Conservation (phyloP, 2,888 invertebrate species). For the Drosophila cognata region DNA sequence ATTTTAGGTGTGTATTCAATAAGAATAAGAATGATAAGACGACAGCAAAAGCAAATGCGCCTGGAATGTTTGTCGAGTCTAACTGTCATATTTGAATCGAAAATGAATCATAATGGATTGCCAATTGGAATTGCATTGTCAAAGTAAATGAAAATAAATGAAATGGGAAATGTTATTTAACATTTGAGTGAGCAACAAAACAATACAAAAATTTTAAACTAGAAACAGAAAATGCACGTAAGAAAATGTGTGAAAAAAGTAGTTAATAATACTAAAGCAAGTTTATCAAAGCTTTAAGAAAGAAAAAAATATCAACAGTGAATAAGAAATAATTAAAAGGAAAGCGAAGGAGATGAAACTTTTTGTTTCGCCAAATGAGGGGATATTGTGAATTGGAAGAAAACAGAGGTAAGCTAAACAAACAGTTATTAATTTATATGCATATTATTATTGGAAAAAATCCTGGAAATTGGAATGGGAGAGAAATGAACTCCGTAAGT, state of each 20-base stretch:
- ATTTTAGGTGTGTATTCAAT: conserved; percentile 8
- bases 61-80: conserved; percentile 11
- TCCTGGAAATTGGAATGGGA: neutral
- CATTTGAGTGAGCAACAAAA: neutral
- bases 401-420: conserved; percentile 1
- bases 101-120: neutral
- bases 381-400: neutral
- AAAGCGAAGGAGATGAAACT: neutral
- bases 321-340: neutral
- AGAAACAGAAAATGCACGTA: neutral
- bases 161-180: neutral
- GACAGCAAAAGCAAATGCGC: conserved; percentile 5
- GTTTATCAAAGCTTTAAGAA: neutral
- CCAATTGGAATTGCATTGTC: neutral
- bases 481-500: neutral
- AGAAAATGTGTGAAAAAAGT: neutral
- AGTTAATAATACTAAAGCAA: neutral
- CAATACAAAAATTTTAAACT: neutral
- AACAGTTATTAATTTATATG: neutral
- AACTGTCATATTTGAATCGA: neutral
- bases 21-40: conserved; percentile 10
- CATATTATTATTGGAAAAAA: neutral
- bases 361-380: too few species aligned
- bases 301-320: neutral
- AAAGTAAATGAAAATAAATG: neutral